Evolutionary conservation across 1,140 invertebrate species (phyloP).

Genomic region (Ips nitidus): DNA sequence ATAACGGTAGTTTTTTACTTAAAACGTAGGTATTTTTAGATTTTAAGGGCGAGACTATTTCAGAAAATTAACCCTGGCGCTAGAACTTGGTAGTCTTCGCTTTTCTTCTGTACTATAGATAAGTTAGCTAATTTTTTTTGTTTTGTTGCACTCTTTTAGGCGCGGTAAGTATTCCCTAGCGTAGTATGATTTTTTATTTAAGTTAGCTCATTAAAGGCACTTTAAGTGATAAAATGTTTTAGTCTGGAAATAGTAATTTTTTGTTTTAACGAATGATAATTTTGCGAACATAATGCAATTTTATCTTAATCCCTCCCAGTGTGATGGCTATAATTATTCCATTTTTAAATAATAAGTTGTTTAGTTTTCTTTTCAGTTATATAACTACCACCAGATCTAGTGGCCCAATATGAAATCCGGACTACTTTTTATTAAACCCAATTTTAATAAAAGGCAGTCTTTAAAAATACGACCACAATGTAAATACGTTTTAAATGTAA

Average conservation of each 20-base stretch:
- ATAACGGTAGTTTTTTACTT: slow-evolving; percentile 25
- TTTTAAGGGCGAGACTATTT: not conserved
- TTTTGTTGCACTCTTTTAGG: slow-evolving; percentile 13
- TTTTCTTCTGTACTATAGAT: not conserved
- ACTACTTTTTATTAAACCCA: too few relatives aligned
- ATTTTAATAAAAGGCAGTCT: not conserved
- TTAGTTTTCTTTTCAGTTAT: too few relatives aligned
- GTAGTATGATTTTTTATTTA: slow-evolving; percentile 18
- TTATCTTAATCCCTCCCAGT: too few relatives aligned
- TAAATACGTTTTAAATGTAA: slow-evolving; percentile 19
- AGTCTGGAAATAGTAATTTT: slow-evolving; percentile 6
- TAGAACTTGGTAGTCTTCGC: slow-evolving; percentile 22
- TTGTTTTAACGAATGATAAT: not conserved
- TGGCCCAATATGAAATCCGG: not conserved
- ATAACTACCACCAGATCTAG: not conserved
- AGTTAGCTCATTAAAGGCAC: slow-evolving; percentile 29
- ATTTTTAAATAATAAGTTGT: too few relatives aligned
- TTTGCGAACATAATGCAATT: too few relatives aligned
- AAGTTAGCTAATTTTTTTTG: slow-evolving; percentile 21
- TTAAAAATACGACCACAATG: not conserved
- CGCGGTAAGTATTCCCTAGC: slow-evolving; percentile 13
- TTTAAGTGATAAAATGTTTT: slow-evolving; percentile 25
- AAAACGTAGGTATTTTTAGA: not conserved
- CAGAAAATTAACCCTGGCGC: slow-evolving; percentile 15
- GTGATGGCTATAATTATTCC: too few relatives aligned